Percentiles rank a stretch among this genome's conserved stretches.
Evolutionary conservation across 2,797 vertebrate genomes (phyloP).

Genomic region (Mormyrops attenuatus): DNA sequence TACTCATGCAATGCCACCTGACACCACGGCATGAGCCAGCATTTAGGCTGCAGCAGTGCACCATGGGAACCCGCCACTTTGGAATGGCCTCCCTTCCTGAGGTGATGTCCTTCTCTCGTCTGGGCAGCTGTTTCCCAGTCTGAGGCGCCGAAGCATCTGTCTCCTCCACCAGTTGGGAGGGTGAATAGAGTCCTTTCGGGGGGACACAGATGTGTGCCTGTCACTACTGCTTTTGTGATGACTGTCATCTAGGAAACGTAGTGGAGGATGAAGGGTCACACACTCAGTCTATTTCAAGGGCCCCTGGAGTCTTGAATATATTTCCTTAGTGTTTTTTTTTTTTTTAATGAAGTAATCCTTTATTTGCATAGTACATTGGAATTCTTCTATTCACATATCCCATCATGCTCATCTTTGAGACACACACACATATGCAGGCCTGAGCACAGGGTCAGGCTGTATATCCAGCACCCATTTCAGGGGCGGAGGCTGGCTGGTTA

Average conservation of each 20-base stretch:
- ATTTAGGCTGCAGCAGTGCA: neutral
- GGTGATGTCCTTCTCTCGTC: constrained; percentile 2
- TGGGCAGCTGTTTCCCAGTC: constrained; percentile 32
- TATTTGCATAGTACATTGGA: neutral
- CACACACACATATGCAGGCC: neutral
- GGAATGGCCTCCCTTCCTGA: constrained; percentile 1
- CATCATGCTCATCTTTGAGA: neutral
- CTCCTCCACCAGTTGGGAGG: constrained; percentile 16
- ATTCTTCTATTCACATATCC: neutral
- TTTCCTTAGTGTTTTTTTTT: neutral
- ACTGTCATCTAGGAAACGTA: neutral
- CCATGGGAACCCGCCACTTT: neutral
- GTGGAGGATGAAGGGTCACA: neutral
- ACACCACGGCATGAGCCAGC: neutral
- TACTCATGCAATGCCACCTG: neutral
- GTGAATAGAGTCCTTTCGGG: neutral
- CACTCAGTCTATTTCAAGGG: neutral
- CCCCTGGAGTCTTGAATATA: neutral
- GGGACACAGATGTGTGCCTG: neutral
- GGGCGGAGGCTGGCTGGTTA: neutral
- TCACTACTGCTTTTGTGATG: neutral
- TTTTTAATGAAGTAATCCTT: neutral
- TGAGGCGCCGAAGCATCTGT: constrained; percentile 33
- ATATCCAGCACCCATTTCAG: neutral
- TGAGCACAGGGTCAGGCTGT: neutral